A percentile compares a stretch with the other conserved stretches of the same genome.
phyloP scores from a whole-genome alignment of 2,797 vertebrate genomes.

The Chrysocyon brachyurus region DNA sequence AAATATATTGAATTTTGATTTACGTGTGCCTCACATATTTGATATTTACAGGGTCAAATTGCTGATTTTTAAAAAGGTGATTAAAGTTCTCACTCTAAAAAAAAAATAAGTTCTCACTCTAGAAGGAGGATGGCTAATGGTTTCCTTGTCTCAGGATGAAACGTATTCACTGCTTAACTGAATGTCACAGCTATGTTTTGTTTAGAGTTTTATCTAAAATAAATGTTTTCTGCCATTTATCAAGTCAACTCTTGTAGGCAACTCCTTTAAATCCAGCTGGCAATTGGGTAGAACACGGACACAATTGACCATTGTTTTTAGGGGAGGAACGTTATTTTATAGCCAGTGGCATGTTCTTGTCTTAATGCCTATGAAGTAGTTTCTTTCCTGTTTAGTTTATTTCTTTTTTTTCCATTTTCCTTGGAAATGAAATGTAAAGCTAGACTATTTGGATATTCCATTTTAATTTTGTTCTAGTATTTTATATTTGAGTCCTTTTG shows the following conservation, averaged over 20 bases:
- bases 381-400: background rate
- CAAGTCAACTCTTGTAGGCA: constrained; percentile 5
- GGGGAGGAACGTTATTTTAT: background rate
- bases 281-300: constrained; percentile 18
- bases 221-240: constrained; percentile 47
- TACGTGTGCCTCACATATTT: background rate
- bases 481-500: background rate
- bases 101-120: background rate
- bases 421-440: constrained; percentile 31
- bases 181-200: constrained; percentile 65
- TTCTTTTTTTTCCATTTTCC: background rate
- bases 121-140: background rate
- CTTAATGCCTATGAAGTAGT: background rate
- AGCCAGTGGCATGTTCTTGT: constrained; percentile 22
- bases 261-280: constrained; percentile 58
- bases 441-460: background rate
- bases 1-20: constrained; percentile 27
- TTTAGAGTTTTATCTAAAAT: constrained; percentile 73
- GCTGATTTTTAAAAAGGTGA: background rate
- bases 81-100: constrained; percentile 34
- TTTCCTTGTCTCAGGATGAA: constrained; percentile 63
- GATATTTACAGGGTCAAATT: background rate
- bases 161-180: constrained; percentile 62
- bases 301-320: constrained; percentile 33
- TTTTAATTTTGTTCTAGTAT: background rate